Conservation (phyloP, 2,888 invertebrate genomes). For the Mesoligia furuncula region DNA sequence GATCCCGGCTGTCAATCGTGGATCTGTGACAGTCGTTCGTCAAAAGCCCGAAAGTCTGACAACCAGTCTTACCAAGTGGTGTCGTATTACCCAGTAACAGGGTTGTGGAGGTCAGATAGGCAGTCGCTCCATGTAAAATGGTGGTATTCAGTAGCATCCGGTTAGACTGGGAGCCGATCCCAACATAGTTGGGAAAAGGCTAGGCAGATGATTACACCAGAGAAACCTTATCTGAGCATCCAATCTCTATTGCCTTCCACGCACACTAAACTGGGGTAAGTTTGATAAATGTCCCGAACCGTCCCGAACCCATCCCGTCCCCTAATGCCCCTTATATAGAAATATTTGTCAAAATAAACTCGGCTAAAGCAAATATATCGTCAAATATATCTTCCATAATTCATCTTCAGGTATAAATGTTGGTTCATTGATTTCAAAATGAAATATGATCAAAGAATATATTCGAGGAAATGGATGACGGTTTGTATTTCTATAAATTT, state of each 20-base stretch:
- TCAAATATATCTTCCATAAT: constrained; percentile 48
- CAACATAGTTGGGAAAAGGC: neutral
- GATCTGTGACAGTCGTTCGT: no score
- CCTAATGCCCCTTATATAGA: constrained; percentile 48
- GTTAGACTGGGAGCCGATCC: neutral
- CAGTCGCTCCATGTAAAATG: neutral
- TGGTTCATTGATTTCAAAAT: constrained; percentile 45
- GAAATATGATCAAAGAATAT: constrained; percentile 32
- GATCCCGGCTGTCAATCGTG: no score
- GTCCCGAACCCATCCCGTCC: constrained; percentile 7
- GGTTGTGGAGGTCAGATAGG: neutral
- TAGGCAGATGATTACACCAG: neutral
- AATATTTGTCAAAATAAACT: constrained; percentile 60
- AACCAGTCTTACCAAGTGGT: no score
- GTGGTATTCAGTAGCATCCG: no score
- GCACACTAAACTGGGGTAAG: neutral
- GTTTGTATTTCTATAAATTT: constrained; percentile 43
- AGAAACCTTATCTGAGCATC: neutral
- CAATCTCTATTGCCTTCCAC: constrained; percentile 38
- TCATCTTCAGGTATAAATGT: constrained; percentile 36
- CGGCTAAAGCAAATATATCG: constrained; percentile 26
- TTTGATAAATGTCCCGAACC: constrained; percentile 54
- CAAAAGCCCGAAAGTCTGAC: no score
- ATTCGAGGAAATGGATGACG: neutral
- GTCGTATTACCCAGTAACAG: no score